Evolutionary conservation across 1,140 invertebrate genomes (phyloP).

Genomic region (Orius laevigatus): DNA sequence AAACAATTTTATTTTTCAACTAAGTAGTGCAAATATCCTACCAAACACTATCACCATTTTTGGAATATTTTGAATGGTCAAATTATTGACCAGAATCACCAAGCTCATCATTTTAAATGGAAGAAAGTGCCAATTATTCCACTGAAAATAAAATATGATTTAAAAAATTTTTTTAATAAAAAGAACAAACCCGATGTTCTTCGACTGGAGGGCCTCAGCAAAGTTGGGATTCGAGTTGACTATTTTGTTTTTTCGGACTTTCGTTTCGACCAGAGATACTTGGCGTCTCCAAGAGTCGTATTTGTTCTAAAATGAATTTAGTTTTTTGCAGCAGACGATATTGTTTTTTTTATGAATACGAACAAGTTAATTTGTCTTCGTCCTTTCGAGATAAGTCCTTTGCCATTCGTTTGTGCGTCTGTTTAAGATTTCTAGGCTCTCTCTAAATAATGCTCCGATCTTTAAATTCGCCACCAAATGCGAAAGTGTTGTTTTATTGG

Average conservation of each 20-base stretch:
- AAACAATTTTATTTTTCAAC: too few species aligned
- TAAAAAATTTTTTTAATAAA: slow-evolving; percentile 24
- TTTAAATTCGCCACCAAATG: slow-evolving; percentile 91
- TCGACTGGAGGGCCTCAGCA: slow-evolving; percentile 35
- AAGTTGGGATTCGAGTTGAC: slow-evolving; percentile 25
- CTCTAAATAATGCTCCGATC: slow-evolving; percentile 63
- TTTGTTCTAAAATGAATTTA: slow-evolving; percentile 41
- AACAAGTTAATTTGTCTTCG: slow-evolving; percentile 19
- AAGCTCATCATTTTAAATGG: slow-evolving; percentile 25
- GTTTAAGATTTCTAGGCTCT: slow-evolving; percentile 58
- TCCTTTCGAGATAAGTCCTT: slow-evolving; percentile 34
- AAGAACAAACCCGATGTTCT: slow-evolving; percentile 32
- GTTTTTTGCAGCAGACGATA: not conserved
- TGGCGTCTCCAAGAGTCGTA: slow-evolving; percentile 41
- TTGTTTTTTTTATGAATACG: not conserved
- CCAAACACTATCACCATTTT: not conserved
- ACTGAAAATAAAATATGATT: slow-evolving; percentile 35
- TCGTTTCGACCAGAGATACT: slow-evolving; percentile 40
- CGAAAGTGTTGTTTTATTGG: slow-evolving; percentile 82
- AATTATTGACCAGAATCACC: not conserved
- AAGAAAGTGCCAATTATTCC: slow-evolving; percentile 57
- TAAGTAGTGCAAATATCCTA: too few species aligned
- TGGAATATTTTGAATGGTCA: too few species aligned
- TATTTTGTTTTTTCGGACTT: slow-evolving; percentile 37
- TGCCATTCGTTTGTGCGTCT: slow-evolving; percentile 59